Evolutionary conservation across 2,888 invertebrate genomes (phyloP).

Genomic region (Aphidius colemani): DNA sequence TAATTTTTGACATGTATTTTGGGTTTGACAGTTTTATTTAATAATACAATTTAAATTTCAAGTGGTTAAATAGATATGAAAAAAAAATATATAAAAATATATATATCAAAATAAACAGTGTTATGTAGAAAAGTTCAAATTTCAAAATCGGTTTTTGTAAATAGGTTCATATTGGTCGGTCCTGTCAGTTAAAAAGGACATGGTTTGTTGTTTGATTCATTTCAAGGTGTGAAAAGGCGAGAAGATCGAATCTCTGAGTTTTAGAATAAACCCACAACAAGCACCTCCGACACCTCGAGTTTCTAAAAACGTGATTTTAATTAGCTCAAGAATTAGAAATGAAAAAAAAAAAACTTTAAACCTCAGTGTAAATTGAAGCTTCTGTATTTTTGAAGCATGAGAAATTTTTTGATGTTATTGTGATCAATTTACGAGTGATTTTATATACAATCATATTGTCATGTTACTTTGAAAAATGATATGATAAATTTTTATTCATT

Average conservation of each 20-base stretch:
- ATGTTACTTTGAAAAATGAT: conserved; percentile 1
- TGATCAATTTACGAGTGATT: conserved; percentile 8
- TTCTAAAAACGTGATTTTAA: conserved; percentile 54
- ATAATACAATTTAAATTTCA: too few relatives aligned
- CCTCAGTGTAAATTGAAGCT: background rate
- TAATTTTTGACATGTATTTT: too few relatives aligned
- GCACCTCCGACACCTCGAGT: conserved; percentile 42
- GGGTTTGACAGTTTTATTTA: too few relatives aligned
- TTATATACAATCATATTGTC: conserved; percentile 14
- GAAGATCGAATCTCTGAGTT: conserved; percentile 37
- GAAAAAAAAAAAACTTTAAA: background rate
- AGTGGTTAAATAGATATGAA: background rate
- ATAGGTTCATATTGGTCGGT: conserved; percentile 7
- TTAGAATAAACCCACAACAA: background rate
- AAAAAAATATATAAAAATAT: background rate
- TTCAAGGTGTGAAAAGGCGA: conserved; percentile 44
- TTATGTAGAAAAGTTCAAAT: conserved; percentile 11
- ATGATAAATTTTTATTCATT: conserved; percentile 4
- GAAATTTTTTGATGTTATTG: background rate
- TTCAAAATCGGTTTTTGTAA: conserved; percentile 20
- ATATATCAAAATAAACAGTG: background rate
- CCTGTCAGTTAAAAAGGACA: conserved; percentile 5
- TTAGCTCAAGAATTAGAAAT: conserved; percentile 49
- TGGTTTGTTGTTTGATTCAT: background rate
- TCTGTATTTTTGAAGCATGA: background rate